Base-by-base conservation (phyloP, 2,113 vertebrate genomes). In the Potamarius usumacintae region DNA sequence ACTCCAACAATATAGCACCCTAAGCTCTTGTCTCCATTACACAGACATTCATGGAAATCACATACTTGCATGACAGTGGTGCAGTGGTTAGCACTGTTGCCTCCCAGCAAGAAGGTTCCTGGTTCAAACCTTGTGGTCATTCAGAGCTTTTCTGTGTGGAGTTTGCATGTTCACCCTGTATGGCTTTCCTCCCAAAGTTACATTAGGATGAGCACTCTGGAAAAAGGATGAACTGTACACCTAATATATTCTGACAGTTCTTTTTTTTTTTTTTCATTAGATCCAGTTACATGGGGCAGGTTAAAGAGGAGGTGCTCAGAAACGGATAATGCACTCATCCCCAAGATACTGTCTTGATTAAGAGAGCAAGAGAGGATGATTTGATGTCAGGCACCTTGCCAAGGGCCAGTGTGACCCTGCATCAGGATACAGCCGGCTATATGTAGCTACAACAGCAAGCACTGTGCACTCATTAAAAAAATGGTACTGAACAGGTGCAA, bases 301-400 rank as follows among this genome's bases (percentile, higher is more conserved):
- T 90, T 90, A 90, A 88, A 50, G 60, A 80, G 27, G 52, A 72
- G 50, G 20, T 69, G 53, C 71, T 83, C 81, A 83, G 12, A 22
- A 87, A 72, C 85, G 15, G 85, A 76, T 85, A 88, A 88, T 88
- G 62, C 60, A 85, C 85, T 88, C 52, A 65, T 84, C 48, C 53
- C 55, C 85, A 62, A 76, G 65, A 52, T 52, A 22, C 55, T 88
- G 67, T 87, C 76, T 48, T 55, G 74, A 82, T 63, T 88, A 85
- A 84, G 20, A 74, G 58, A 85, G 81, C 80, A 27, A 65, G 62
- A 30, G 2, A 57, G 72, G 67, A 88, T 60, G 84, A 74, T 74
- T 79, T 53, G 63, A 65, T 27, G 4, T 72, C 63, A 65, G 72
- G 57, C 85, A 63, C 63, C 18, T 55, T 50, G 82, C 60, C 53